Evolutionary conservation across 2,797 vertebrate genomes (phyloP), one percentile per base, ranked within the genome.

Genomic region (Aeoliscus strigatus): DNA sequence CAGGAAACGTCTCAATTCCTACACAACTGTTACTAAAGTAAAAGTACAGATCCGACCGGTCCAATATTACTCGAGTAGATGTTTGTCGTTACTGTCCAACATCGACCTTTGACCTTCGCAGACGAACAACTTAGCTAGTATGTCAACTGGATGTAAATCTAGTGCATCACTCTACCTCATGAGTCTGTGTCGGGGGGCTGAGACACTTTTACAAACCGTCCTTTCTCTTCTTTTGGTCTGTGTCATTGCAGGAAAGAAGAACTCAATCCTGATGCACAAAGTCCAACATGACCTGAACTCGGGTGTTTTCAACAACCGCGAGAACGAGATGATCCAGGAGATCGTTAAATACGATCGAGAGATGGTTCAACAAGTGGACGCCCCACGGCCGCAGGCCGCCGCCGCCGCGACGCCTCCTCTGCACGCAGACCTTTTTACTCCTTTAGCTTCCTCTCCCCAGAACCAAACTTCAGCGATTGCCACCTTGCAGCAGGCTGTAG

Each of bases 191-290:
- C n/a, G n/a, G n/a, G n/a, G n/a, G n/a, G n/a, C n/a, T n/a, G n/a
- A n/a, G n/a, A n/a, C n/a, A n/a, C n/a, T n/a, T n/a, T n/a, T n/a
- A n/a, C n/a, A n/a, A n/a, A n/a, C n/a, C n/a, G n/a, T n/a, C n/a
- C n/a, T n/a, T n/a, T n/a, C n/a, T n/a, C n/a, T n/a, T n/a, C n/a
- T n/a, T n/a, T n/a, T n/a, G n/a, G n/a, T n/a, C n/a, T n/a, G n/a
- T n/a, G n/a, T n/a, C n/a, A n/a, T n/a, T n/a, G n/a, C n/a, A 99
- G 96, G 96, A 28, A 98, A 98, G 84, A 98, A 98, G 85, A 99
- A 98, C 70, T 97, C 95, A 0, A 94, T 93, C 68, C 83, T 99
- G 45, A 89, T 94, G 82, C 93, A 98, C 86, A 99, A 99, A 67
- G 94, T 99, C 26, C 96, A 99, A 66, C 93, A 98, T 1, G 96